These are phyloP conservation scores for Yponomeuta malinellus DNA, from an alignment of 2,888 invertebrate species.

Conservation along the genomic window DNA sequence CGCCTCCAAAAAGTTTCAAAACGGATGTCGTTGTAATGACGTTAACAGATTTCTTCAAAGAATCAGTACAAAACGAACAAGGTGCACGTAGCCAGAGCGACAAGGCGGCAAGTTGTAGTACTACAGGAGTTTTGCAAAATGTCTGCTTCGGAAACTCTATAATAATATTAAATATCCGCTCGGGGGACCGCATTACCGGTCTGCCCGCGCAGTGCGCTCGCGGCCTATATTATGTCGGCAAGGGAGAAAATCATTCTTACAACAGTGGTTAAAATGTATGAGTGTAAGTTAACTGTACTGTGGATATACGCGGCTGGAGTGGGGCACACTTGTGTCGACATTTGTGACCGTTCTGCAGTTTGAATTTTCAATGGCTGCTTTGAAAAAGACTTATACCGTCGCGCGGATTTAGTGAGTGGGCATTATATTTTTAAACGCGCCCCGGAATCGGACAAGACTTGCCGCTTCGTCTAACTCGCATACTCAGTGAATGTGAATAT, in stretches of 20 bases:
- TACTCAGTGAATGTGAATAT: background rate
- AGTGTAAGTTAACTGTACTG: background rate
- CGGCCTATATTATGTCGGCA: background rate
- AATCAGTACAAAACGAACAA: no score
- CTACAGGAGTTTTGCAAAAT: conserved; percentile 17
- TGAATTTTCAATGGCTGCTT: conserved; percentile 15
- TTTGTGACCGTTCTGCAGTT: conserved; percentile 7
- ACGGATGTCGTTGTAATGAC: no score
- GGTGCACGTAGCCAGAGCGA: background rate
- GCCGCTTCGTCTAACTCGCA: background rate
- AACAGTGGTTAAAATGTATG: background rate
- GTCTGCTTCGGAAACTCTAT: conserved; percentile 31
- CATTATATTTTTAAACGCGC: conserved; percentile 2
- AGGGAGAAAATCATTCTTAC: no score
- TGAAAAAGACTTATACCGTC: conserved; percentile 15
- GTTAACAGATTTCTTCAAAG: no score
- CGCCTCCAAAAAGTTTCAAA: no score
- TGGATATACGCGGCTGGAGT: conserved; percentile 9
- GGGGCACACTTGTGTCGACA: background rate
- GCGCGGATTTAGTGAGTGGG: background rate
- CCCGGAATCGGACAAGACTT: background rate
- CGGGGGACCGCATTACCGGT: conserved; percentile 15
- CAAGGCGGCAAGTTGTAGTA: background rate
- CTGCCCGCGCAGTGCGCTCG: background rate
- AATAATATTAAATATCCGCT: conserved; percentile 35